Conservation (phyloP, 2,797 vertebrate species). For the Sciurus vulgaris region DNA sequence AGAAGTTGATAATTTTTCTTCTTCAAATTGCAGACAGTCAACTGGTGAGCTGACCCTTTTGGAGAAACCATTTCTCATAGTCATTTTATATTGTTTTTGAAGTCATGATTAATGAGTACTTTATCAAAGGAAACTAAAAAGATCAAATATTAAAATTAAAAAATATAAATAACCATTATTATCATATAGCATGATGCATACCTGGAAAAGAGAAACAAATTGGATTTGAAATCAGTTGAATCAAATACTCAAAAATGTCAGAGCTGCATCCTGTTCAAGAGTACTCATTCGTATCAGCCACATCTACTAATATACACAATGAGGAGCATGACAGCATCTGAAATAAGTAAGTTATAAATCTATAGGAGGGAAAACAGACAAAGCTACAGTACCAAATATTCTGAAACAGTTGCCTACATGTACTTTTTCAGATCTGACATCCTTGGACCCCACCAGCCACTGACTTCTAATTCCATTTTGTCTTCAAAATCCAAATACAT, state of each 20-base stretch:
- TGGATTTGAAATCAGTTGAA: conserved; percentile 31
- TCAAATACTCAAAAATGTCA: conserved; percentile 16
- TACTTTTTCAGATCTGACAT: not conserved
- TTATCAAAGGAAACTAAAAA: conserved; percentile 51
- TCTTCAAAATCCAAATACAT: not conserved
- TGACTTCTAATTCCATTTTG: not conserved
- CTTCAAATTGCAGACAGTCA: conserved; percentile 12
- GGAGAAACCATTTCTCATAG: not conserved
- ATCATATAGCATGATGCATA: not conserved
- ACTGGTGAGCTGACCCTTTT: not conserved
- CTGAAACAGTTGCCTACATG: not conserved
- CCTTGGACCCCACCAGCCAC: not conserved
- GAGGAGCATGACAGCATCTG: not conserved
- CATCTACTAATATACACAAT: not conserved
- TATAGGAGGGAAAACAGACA: not conserved
- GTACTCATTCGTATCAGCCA: not conserved
- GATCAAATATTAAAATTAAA: conserved; percentile 30
- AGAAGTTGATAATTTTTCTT: conserved; percentile 1
- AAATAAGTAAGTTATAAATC: not conserved
- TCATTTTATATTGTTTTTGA: conserved; percentile 35
- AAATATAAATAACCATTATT: not conserved
- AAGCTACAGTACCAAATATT: not conserved
- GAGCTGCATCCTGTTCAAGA: not conserved
- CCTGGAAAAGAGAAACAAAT: not conserved
- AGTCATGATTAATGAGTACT: not conserved